phyloP scores from a whole-genome alignment of 2,888 invertebrate species.

The Lasioglossum oenotherae region DNA sequence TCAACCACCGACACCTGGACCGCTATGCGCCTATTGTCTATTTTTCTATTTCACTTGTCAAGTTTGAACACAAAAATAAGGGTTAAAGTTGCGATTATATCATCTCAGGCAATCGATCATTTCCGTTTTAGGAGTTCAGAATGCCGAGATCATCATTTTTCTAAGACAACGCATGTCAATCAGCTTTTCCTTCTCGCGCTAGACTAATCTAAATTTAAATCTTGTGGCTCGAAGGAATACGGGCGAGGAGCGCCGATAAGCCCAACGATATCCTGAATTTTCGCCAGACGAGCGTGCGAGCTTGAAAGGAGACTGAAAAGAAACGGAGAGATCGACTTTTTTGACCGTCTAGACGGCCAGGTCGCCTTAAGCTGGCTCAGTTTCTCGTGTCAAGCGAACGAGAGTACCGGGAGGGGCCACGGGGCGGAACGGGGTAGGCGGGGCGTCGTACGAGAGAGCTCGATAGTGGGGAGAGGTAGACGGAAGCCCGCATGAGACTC shows the following conservation, averaged over 20 bases:
- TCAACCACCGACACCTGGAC: not conserved
- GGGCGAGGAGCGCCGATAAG: not conserved
- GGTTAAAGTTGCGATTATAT: not conserved
- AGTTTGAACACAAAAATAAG: not conserved
- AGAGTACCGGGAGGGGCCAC: not conserved
- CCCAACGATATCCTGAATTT: not conserved
- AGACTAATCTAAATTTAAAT: not conserved
- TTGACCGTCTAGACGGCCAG: not conserved
- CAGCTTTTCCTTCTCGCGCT: not conserved
- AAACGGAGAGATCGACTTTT: not conserved
- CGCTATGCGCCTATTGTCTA: not conserved
- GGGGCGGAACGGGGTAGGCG: not conserved
- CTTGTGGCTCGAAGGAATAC: not conserved
- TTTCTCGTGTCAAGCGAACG: not conserved
- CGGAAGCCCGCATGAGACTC: not conserved
- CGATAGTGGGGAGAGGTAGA: not conserved
- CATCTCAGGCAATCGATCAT: too few species aligned
- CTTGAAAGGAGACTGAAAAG: not conserved
- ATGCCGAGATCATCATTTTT: not conserved
- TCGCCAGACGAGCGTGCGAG: not conserved
- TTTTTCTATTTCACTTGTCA: not conserved
- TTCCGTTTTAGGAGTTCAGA: too few species aligned
- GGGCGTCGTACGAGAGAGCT: not conserved
- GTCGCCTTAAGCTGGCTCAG: not conserved
- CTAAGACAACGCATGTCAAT: not conserved